Evolutionary conservation across 2,888 invertebrate species (phyloP).

Genomic region (Pandemis heparana): DNA sequence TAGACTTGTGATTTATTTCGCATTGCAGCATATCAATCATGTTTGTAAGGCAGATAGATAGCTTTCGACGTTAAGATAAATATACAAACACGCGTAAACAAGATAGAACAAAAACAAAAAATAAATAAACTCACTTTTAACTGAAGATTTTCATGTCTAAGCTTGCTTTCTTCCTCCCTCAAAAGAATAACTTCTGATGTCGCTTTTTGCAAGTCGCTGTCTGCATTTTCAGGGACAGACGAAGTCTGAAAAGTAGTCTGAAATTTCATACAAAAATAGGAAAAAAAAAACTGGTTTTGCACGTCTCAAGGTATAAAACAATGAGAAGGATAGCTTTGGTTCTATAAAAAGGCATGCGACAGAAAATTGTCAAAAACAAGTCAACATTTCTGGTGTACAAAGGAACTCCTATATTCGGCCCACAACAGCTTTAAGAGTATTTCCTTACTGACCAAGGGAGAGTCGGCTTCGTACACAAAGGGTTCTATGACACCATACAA

Average conservation of each 20-base stretch:
- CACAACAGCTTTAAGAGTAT: not conserved
- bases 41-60: not conserved
- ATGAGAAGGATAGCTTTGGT: not conserved
- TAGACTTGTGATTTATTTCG: not conserved
- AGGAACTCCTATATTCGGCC: not conserved
- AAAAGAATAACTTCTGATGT: slow-evolving; percentile 91
- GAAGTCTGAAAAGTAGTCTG: slow-evolving; percentile 75
- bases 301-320: not conserved
- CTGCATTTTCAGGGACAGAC: slow-evolving; percentile 71
- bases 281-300: slow-evolving; percentile 40
- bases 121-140: slow-evolving; percentile 88
- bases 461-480: too few species aligned
- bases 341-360: too few species aligned
- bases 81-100: not conserved
- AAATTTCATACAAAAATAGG: slow-evolving; percentile 56
- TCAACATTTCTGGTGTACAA: not conserved
- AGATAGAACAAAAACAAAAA: not conserved
- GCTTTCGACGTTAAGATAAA: not conserved
- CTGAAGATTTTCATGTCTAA: slow-evolving; percentile 94
- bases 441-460: not conserved
- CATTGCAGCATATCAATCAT: not conserved
- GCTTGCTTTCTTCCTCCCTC: slow-evolving; percentile 91
- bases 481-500: too few species aligned
- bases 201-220: slow-evolving; percentile 87
- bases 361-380: too few species aligned